Evolutionary conservation across 2,888 invertebrate species (phyloP).

Genomic region (Trachelus stipa): DNA sequence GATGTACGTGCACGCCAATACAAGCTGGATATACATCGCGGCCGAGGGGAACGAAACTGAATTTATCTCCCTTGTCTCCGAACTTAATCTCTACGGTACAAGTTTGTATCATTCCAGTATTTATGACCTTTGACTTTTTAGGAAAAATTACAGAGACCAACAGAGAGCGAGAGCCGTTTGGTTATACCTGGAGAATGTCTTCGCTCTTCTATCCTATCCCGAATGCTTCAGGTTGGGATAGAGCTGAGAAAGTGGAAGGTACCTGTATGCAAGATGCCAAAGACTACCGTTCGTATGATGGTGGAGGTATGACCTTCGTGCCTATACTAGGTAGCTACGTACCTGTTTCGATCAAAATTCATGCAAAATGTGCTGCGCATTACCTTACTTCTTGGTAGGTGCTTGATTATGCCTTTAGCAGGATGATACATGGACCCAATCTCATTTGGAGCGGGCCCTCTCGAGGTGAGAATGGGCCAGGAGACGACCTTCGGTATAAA

Average conservation of each 20-base stretch:
- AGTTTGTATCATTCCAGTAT: slow-evolving; percentile 2
- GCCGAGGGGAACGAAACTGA: slow-evolving; percentile 4
- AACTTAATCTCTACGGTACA: not conserved
- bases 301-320: not conserved
- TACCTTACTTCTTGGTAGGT: slow-evolving; percentile 16
- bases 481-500: slow-evolving; percentile 46
- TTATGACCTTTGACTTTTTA: not conserved
- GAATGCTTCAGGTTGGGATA: not conserved
- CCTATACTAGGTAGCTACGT: not conserved
- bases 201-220: not conserved
- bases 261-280: not conserved
- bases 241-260: not conserved
- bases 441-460: slow-evolving; percentile 46
- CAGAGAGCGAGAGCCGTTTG: not conserved
- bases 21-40: not conserved
- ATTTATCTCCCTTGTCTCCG: not conserved
- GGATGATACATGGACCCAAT: slow-evolving; percentile 46
- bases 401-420: slow-evolving; percentile 43
- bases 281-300: not conserved
- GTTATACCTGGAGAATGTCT: not conserved
- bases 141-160: not conserved
- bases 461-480: slow-evolving; percentile 43
- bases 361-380: not conserved
- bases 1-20: not conserved
- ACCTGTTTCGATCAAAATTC: not conserved